phyloP scores from a whole-genome alignment of 2,113 vertebrate genomes.

The Odocoileus virginianus region DNA sequence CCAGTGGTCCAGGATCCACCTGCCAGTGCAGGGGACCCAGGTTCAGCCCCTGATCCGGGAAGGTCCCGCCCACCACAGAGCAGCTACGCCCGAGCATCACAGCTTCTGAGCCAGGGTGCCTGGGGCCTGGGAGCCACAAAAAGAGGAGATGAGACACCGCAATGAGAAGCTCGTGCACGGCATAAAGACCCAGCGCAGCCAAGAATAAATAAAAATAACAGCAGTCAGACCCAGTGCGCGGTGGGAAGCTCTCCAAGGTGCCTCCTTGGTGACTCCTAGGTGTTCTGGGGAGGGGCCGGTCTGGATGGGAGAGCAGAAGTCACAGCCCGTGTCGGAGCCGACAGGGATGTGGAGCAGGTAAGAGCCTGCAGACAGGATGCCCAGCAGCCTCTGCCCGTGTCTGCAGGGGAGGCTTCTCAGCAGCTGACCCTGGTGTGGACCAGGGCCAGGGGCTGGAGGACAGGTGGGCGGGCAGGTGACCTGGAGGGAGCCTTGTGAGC shows the following conservation, averaged over 20 bases:
- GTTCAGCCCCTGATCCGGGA: not conserved
- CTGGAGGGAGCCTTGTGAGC: not conserved
- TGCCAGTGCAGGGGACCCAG: not conserved
- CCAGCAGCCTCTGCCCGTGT: not conserved
- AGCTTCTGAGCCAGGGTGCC: not conserved
- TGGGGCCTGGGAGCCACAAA: not conserved
- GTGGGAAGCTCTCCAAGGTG: not conserved
- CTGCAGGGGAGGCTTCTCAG: not conserved
- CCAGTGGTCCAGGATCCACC: not conserved
- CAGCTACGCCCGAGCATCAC: not conserved
- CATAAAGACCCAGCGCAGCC: not conserved
- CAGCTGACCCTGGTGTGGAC: not conserved
- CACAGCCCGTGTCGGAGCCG: not conserved
- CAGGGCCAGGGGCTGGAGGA: not conserved
- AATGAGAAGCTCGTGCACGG: not conserved
- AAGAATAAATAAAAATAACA: fast-evolving
- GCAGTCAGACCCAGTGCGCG: not conserved
- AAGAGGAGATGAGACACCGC: not conserved
- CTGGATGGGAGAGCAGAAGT: no score
- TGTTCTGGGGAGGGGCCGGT: not conserved
- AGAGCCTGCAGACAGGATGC: not conserved
- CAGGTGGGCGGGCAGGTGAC: not conserved
- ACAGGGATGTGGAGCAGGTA: fast-evolving
- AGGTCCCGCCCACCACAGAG: not conserved
- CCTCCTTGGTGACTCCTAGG: not conserved